Evolutionary conservation across 2,113 vertebrate genomes (phyloP).

Genomic region (Pogona vitticeps): DNA sequence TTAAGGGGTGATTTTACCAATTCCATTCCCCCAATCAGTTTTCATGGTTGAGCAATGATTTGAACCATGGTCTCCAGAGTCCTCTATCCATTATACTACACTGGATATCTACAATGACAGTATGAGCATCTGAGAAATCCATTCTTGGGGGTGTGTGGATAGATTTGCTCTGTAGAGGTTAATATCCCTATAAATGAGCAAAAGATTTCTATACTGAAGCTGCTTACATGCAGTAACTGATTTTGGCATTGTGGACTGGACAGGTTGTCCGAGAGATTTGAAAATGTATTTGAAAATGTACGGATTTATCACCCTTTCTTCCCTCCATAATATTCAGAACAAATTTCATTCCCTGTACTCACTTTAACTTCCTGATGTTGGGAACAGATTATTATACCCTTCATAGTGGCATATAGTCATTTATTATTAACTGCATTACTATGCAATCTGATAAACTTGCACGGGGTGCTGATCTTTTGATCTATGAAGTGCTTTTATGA

Average conservation of each 20-base stretch:
- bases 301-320: neutral
- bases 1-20: too few relatives aligned
- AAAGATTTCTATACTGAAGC: too few relatives aligned
- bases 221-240: too few relatives aligned
- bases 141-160: too few relatives aligned
- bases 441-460: constrained; percentile 20
- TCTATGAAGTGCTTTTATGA: constrained; percentile 20
- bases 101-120: too few relatives aligned
- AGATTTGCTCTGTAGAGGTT: too few relatives aligned
- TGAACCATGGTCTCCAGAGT: too few relatives aligned
- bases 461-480: constrained; percentile 19
- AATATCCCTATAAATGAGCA: too few relatives aligned
- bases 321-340: neutral
- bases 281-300: neutral
- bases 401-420: constrained; percentile 1
- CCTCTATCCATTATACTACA: too few relatives aligned
- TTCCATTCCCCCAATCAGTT: too few relatives aligned
- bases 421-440: constrained; percentile 35
- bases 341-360: neutral
- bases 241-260: neutral
- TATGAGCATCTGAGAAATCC: too few relatives aligned
- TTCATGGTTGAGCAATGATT: too few relatives aligned
- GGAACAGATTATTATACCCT: neutral
- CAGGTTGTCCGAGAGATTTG: neutral
- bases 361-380: neutral